Conservation (phyloP, 2,888 invertebrate genomes). For the Helleia helle region DNA sequence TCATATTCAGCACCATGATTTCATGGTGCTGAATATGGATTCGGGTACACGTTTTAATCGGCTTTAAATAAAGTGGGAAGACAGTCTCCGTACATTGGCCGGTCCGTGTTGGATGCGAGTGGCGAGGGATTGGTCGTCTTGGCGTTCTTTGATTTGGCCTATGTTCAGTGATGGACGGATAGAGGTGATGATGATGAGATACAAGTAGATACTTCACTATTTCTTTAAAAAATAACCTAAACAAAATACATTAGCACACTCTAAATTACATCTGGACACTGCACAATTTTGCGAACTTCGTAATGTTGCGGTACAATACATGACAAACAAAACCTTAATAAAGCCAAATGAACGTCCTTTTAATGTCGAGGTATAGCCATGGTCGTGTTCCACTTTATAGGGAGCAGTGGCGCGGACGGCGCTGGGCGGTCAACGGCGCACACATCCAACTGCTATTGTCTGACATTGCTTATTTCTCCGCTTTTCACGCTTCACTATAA, state of each 20-base stretch:
- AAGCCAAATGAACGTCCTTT: slow-evolving; percentile 19
- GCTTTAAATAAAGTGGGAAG: no score
- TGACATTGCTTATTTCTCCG: slow-evolving; percentile 57
- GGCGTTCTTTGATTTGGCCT: no score
- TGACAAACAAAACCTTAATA: slow-evolving; percentile 13
- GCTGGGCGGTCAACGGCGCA: slow-evolving; percentile 11
- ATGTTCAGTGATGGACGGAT: no score
- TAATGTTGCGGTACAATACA: slow-evolving; percentile 1
- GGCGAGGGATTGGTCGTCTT: no score
- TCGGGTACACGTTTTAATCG: no score
- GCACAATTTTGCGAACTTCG: background rate
- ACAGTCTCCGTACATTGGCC: no score
- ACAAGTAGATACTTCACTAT: no score
- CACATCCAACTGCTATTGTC: slow-evolving; percentile 40
- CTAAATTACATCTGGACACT: background rate
- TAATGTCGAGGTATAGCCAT: slow-evolving; percentile 16
- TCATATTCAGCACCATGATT: no score
- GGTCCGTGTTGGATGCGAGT: no score
- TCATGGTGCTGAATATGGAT: no score
- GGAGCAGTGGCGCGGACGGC: slow-evolving; percentile 16
- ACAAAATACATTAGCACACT: slow-evolving; percentile 3
- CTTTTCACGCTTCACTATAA: slow-evolving; percentile 59
- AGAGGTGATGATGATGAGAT: no score
- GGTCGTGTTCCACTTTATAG: slow-evolving; percentile 18
- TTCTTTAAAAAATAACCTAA: background rate